A percentile compares a stretch with the other conserved stretches of the same genome.
phyloP scores from a whole-genome alignment of 37 sponge, comb jelly and placozoan species.

The Beroe forskalii region DNA sequence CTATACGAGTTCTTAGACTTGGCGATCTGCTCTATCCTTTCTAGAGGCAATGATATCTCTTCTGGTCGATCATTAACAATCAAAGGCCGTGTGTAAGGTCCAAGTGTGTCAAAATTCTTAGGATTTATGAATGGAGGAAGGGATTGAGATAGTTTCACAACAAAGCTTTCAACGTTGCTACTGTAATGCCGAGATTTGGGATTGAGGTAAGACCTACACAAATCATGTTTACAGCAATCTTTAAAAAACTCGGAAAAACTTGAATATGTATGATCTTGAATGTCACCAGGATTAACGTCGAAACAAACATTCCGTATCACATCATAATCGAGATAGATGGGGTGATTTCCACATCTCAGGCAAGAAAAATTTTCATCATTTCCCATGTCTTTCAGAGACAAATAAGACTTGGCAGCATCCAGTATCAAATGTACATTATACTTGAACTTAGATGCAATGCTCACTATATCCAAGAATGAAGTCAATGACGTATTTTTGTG shows the following conservation, averaged over 20 bases:
- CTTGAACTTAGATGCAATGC: background rate
- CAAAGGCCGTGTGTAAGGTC: background rate
- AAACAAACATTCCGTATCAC: too few relatives aligned
- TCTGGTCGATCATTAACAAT: background rate
- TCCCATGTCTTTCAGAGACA: background rate
- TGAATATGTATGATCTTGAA: background rate
- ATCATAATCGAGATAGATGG: too few relatives aligned
- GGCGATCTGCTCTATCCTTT: background rate
- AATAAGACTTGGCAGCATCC: constrained; percentile 5
- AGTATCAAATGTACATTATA: background rate
- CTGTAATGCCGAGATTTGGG: background rate
- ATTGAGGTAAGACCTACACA: background rate
- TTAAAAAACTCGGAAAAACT: background rate
- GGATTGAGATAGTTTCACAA: background rate
- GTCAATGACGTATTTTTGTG: too few relatives aligned
- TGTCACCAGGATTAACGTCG: too few relatives aligned
- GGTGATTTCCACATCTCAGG: background rate
- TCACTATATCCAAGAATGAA: background rate
- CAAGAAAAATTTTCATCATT: background rate
- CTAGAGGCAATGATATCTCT: background rate
- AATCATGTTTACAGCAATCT: background rate
- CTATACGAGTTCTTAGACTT: background rate
- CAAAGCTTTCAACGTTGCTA: background rate
- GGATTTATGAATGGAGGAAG: too few relatives aligned
- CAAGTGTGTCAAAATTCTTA: background rate